A percentile compares a stretch with the other conserved stretches of the same genome.
phyloP scores from a whole-genome alignment of 2,797 vertebrate genomes.

The Acomys russatus region DNA sequence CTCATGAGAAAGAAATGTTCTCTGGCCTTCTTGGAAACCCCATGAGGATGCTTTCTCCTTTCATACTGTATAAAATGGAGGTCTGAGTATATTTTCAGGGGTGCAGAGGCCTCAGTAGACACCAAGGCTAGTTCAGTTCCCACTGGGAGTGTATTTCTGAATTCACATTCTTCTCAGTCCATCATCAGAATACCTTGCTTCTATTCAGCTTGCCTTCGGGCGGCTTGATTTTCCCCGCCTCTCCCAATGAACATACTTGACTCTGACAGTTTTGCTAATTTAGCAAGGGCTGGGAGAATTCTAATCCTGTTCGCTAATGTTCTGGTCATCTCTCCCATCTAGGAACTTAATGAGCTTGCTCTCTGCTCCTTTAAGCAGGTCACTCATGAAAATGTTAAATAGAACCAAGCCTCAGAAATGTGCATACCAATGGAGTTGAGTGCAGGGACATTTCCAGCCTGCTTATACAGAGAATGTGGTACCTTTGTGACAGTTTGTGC shows the following conservation, averaged over 20 bases:
- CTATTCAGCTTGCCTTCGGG: background rate
- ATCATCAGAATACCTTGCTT: background rate
- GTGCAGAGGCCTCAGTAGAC: background rate
- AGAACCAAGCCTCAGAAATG: slow-evolving; percentile 73
- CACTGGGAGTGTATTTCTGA: background rate
- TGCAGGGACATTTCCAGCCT: slow-evolving; percentile 67
- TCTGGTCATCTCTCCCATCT: slow-evolving; percentile 68
- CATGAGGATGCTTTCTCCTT: background rate
- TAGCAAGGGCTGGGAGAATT: slow-evolving; percentile 65
- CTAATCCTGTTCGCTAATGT: slow-evolving; percentile 69
- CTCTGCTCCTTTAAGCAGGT: slow-evolving; percentile 74
- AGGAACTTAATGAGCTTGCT: slow-evolving; percentile 80
- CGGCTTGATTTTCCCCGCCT: slow-evolving; percentile 16
- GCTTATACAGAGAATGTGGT: slow-evolving; percentile 61
- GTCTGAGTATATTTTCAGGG: background rate
- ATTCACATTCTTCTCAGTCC: background rate
- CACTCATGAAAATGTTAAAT: slow-evolving; percentile 76
- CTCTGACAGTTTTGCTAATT: slow-evolving; percentile 77
- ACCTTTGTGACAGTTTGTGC: slow-evolving; percentile 66
- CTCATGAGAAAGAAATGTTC: slow-evolving; percentile 14
- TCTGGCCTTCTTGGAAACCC: slow-evolving; percentile 51
- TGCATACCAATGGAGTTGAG: slow-evolving; percentile 61
- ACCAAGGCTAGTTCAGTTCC: background rate
- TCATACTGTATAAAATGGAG: background rate
- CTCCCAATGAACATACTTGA: slow-evolving; percentile 56